A percentile compares a stretch with the other conserved stretches of the same genome.
These are phyloP conservation scores for Cephus pulcher DNA, from an alignment of 2,888 invertebrate species.

Conservation along the genomic window DNA sequence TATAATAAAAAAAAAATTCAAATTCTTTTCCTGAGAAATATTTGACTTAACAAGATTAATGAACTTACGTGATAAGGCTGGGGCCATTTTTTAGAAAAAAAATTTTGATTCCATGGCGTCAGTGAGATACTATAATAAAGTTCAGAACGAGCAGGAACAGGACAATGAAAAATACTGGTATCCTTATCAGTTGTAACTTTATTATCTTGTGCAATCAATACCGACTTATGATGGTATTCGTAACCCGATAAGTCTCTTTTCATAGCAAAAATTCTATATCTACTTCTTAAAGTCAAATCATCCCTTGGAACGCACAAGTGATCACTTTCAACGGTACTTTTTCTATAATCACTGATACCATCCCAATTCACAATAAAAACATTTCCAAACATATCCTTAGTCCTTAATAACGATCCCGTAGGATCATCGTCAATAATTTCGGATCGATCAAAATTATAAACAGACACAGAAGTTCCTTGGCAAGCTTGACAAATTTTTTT, in stretches of 20 bases:
- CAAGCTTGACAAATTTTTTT: conserved; percentile 4
- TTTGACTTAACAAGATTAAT: not conserved
- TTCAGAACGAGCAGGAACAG: conserved; percentile 29
- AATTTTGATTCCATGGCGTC: conserved; percentile 29
- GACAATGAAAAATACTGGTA: conserved; percentile 34
- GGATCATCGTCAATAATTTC: not conserved
- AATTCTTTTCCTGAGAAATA: not conserved
- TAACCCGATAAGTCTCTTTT: conserved; percentile 48
- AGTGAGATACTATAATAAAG: conserved; percentile 37
- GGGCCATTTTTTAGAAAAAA: conserved; percentile 36
- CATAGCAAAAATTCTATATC: conserved; percentile 51
- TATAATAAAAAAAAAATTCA: not conserved
- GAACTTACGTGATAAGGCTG: conserved; percentile 24
- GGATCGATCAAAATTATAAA: conserved; percentile 22
- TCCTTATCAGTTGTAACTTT: conserved; percentile 27
- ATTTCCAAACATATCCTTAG: conserved; percentile 39
- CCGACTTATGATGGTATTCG: conserved; percentile 53
- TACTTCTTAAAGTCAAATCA: not conserved
- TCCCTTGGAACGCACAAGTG: not conserved
- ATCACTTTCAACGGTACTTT: not conserved
- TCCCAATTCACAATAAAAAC: conserved; percentile 38
- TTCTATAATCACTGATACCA: conserved; percentile 33
- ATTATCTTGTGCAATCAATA: conserved; percentile 24
- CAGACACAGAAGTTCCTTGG: conserved; percentile 12
- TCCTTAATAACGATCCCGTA: conserved; percentile 16